Evolutionary conservation across 2,888 invertebrate genomes (phyloP), one percentile per base, ranked within the genome.

Genomic region (Agrotis clavis): DNA sequence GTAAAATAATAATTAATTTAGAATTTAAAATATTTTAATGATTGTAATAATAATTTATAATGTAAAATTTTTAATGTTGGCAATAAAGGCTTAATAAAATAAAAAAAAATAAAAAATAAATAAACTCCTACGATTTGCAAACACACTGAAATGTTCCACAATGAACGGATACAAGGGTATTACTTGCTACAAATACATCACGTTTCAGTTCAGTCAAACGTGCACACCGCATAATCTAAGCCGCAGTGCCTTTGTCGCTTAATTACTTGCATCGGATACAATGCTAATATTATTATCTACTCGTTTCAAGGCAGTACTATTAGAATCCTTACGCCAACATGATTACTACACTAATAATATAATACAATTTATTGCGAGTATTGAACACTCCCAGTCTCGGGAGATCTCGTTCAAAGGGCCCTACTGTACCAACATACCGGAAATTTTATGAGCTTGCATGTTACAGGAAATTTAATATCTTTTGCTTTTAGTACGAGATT

Each of bases 381-480:
- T 54, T 48, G 67, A 66, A 68, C 61, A 64, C 64, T 57, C 66
- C 56, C 25, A 30, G 61, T 65, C 62, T 53, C 51, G 47, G 18
- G 5, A 18, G 48, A 53, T 53, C 50, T 13, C 30, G 51, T 14
- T 78, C 68, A 73, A 73, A 82, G 67, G 72, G 57, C 18, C 25
- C 35, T 56, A 35, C 81, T 77, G 25, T 62, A 59, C 68, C 30
- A 57, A 81, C 66, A 76, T 81, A 71, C 71, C 65, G 77, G 71
- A 81, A 71, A 71, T 77, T 71, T 77, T 76, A 81, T 77, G 62
- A 66, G 78, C 78, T 48, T 78, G 54, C 63, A 73, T 68, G 53
- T 54, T 61, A 62, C 61, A 65, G 68, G 72, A 79, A 78, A 82
- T 79, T 77, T 77, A 81, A 79, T 79, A 79, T 77, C 60, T 77